A percentile compares a stretch with the other conserved stretches of the same genome.
These are phyloP conservation scores for Dinoponera quadriceps DNA, from an alignment of 1,140 invertebrate genomes.

Conservation along the genomic window DNA sequence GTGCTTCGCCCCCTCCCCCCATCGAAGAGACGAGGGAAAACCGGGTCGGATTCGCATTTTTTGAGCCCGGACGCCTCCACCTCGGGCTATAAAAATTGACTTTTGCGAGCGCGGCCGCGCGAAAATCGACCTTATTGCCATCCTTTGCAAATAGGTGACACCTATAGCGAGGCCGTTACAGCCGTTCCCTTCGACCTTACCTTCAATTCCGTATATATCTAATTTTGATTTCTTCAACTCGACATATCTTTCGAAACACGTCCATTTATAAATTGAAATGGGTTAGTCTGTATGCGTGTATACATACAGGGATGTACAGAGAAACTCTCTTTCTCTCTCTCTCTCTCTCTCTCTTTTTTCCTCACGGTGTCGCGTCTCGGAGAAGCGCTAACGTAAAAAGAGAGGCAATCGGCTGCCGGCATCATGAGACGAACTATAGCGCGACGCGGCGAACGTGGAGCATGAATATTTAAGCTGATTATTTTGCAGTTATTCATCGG, in stretches of 20 bases:
- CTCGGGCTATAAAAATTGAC: background rate
- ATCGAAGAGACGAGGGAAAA: no score
- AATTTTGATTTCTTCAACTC: background rate
- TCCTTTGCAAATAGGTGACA: background rate
- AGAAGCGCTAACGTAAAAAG: conserved; percentile 25
- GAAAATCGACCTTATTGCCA: background rate
- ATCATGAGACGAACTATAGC: conserved; percentile 32
- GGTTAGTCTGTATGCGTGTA: background rate
- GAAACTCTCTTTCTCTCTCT: conserved; percentile 6
- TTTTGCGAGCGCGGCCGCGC: background rate
- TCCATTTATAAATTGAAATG: conserved; percentile 39
- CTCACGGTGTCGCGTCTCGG: background rate
- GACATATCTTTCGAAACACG: background rate
- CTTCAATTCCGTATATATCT: background rate
- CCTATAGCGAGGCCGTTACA: background rate
- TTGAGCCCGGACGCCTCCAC: no score
- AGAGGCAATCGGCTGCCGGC: conserved; percentile 27
- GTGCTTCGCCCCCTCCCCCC: no score
- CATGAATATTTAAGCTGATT: conserved; percentile 80
- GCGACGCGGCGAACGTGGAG: background rate
- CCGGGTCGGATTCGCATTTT: no score
- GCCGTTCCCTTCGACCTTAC: background rate
- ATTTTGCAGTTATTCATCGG: conserved; percentile 78
- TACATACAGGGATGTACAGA: conserved; percentile 9
- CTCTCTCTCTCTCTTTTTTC: conserved; percentile 20